Conservation (phyloP, 2,888 invertebrate genomes). For the Rhagium mordax region DNA sequence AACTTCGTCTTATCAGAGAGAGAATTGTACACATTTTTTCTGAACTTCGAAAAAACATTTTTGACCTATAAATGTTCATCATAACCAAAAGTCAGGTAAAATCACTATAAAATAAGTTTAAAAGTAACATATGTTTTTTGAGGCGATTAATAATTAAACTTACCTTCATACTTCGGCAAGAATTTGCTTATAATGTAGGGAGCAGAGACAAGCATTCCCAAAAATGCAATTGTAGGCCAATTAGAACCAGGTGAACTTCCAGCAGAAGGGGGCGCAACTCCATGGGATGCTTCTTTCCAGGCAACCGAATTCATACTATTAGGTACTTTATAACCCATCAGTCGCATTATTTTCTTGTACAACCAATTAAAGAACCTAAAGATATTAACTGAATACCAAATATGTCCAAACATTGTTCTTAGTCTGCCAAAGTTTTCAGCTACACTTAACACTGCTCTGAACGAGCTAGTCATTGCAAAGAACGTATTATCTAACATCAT, state of each 20-base stretch:
- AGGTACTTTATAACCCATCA: slow-evolving; percentile 75
- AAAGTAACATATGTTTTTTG: no score
- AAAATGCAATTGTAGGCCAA: slow-evolving; percentile 93
- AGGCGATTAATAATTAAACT: slow-evolving; percentile 56
- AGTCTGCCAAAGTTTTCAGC: slow-evolving; percentile 95
- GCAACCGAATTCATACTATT: slow-evolving; percentile 60
- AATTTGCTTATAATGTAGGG: slow-evolving; percentile 93
- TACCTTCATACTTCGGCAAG: slow-evolving; percentile 79
- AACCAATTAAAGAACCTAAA: slow-evolving; percentile 87
- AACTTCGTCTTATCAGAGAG: no score
- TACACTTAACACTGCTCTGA: slow-evolving; percentile 92
- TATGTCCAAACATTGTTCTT: slow-evolving; percentile 86
- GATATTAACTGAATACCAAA: slow-evolving; percentile 90
- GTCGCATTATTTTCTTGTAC: slow-evolving; percentile 80
- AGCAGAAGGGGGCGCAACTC: slow-evolving; percentile 61
- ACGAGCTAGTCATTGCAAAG: slow-evolving; percentile 93
- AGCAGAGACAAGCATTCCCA: slow-evolving; percentile 90
- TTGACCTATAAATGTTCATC: no score
- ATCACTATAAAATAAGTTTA: no score
- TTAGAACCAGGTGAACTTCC: slow-evolving; percentile 70
- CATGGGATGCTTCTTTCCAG: slow-evolving; percentile 70
- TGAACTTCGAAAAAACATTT: no score
- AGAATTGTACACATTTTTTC: no score
- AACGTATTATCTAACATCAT: slow-evolving; percentile 98
- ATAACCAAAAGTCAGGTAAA: no score